Evolutionary conservation across 2,888 invertebrate species (phyloP), one percentile per base, ranked within the genome.

Genomic region (Hirtodrosophila confusa): DNA sequence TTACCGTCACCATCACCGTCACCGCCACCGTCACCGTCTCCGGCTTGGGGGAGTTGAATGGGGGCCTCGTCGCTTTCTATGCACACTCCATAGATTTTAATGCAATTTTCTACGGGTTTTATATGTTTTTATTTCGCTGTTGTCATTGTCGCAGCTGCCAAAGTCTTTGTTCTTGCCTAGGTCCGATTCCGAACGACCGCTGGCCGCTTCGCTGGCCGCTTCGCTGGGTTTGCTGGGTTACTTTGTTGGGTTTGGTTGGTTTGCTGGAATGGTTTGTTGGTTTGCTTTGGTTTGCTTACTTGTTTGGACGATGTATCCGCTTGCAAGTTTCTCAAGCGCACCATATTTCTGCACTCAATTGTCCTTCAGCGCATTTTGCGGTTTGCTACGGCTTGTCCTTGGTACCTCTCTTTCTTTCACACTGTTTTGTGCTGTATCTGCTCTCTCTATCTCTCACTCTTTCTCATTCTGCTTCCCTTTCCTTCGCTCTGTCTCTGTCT

Each of bases 11-110:
- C 31, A 44, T 48, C 45, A 35, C 48, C 24, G 10, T 50, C 48
- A 37, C 31, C 31, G 39, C 3, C 27, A 27, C 27, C 27, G 27
- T 27, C 17, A 39, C 43, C 24, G 11, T 50, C 48, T 44, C 31
- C 31, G 44, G 4, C 35, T 10, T 5, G 8, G 7, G 11, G n/a
- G 2, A 27, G 17, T 49, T 3, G 43, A 40, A n/a, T 2, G 35
- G 6, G 7, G 5, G 11, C 55, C 60, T 63, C 62, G 45, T 51
- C 51, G 45, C 54, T 75, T 78, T 83, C 86, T 75, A 84, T 83
- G 86, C 86, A 88, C 86, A 83, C 86, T 84, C 87, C 88, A 84
- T 84, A 88, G 88, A 84, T 84, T 84, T 84, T 88, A 84, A 84
- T 88, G 84, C 88, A 84, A 84, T 84, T 88, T 84, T 86, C 88